Conservation (phyloP, 2,113 vertebrate species). For the Solenodon paradoxus region DNA sequence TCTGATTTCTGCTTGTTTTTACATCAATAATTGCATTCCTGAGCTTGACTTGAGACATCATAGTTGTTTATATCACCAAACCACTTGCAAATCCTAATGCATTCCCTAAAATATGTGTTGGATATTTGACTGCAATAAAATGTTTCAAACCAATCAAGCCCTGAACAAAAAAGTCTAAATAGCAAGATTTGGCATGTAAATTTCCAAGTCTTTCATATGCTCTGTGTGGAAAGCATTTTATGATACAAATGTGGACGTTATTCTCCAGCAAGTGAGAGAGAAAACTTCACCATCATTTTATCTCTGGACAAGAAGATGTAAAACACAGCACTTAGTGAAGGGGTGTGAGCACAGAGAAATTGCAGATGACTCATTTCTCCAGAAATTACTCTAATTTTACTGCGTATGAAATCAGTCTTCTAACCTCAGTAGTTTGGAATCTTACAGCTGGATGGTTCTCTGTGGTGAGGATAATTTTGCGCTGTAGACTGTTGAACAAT, state of each 20-base stretch:
- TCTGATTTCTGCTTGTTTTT: too few species aligned
- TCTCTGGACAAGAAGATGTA: background rate
- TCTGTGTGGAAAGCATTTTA: background rate
- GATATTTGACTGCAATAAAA: background rate
- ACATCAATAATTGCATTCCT: fast-evolving
- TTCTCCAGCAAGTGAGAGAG: background rate
- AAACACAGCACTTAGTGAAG: background rate
- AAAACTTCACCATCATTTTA: background rate
- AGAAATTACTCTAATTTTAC: background rate
- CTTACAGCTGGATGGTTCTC: too few species aligned
- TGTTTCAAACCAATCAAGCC: background rate
- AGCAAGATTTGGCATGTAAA: background rate
- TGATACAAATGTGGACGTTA: background rate
- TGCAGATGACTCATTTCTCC: background rate
- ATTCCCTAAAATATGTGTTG: background rate
- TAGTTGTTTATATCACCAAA: background rate
- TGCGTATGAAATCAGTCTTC: conserved; percentile 40
- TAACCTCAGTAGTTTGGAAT: background rate
- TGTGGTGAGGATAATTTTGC: too few species aligned
- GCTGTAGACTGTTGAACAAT: too few species aligned
- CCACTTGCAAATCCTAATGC: background rate
- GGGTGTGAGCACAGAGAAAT: background rate
- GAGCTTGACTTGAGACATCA: background rate
- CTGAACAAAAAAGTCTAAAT: background rate
- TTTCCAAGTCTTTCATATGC: background rate